Evolutionary conservation across 2,888 invertebrate genomes (phyloP).

Genomic region (Marasmarcha lunaedactyla): DNA sequence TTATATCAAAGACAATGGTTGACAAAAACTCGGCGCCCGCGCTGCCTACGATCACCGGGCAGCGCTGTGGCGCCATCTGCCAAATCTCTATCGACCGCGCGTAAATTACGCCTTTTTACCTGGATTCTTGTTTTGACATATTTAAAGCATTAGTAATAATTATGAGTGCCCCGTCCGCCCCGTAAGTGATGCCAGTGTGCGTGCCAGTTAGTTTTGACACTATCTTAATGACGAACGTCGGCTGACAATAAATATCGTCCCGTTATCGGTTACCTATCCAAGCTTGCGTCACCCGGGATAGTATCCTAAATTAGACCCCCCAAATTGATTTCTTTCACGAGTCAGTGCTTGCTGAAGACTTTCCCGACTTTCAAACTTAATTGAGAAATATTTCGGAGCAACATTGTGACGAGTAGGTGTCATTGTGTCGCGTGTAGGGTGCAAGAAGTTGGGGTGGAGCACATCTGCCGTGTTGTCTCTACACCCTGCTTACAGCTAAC

Average conservation of each 20-base stretch:
- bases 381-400: neutral
- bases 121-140: slow-evolving; percentile 72
- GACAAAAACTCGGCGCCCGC: slow-evolving; percentile 65
- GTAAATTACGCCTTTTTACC: slow-evolving; percentile 71
- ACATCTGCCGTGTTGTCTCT: slow-evolving; percentile 61
- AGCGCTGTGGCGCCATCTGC: slow-evolving; percentile 61
- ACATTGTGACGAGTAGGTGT: slow-evolving; percentile 16
- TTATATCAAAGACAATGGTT: slow-evolving; percentile 70
- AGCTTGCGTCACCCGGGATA: slow-evolving; percentile 43
- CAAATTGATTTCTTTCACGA: slow-evolving; percentile 25
- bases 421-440: slow-evolving; percentile 33
- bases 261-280: slow-evolving; percentile 56
- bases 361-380: slow-evolving; percentile 8
- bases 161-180: slow-evolving; percentile 58
- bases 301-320: slow-evolving; percentile 57
- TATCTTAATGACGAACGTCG: slow-evolving; percentile 68
- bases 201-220: slow-evolving; percentile 65
- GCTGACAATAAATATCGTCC: slow-evolving; percentile 67
- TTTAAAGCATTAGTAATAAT: slow-evolving; percentile 71
- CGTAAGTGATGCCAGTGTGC: slow-evolving; percentile 44
- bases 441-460: slow-evolving; percentile 45
- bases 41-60: slow-evolving; percentile 18
- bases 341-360: slow-evolving; percentile 13
- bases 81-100: slow-evolving; percentile 68
- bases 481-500: slow-evolving; percentile 48